These are phyloP conservation scores for Calidris pygmaea DNA, from an alignment of 2,113 vertebrate genomes.

Conservation along the genomic window DNA sequence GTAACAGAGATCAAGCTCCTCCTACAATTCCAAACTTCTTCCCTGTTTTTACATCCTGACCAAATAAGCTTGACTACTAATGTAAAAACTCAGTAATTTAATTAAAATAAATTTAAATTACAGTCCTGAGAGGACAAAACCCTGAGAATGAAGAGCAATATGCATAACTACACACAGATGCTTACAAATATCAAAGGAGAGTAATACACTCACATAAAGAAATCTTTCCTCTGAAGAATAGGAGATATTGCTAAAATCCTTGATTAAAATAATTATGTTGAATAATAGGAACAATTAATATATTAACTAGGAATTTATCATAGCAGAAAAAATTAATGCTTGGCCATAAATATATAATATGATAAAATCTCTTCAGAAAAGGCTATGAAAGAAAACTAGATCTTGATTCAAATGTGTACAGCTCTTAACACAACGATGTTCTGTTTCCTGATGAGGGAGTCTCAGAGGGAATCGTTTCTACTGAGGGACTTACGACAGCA, in stretches of 20 bases:
- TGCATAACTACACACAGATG: neutral
- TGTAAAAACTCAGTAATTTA: neutral
- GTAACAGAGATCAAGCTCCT: neutral
- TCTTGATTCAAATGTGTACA: neutral
- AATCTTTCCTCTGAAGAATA: neutral
- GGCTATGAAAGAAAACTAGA: neutral
- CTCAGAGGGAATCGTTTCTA: neutral
- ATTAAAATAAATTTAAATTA: neutral
- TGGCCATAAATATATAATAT: neutral
- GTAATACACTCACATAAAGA: neutral
- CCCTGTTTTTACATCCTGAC: neutral
- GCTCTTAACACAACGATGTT: neutral
- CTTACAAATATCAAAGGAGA: neutral
- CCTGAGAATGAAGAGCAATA: neutral
- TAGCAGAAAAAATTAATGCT: neutral
- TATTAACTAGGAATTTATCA: neutral
- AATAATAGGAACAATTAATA: neutral
- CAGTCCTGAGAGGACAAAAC: neutral
- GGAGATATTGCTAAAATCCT: neutral
- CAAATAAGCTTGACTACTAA: neutral
- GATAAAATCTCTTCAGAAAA: neutral
- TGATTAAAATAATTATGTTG: neutral
- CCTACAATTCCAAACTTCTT: neutral
- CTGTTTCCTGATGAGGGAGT: neutral
- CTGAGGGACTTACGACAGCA: neutral